These are phyloP conservation scores for Pteropus rufus DNA, from an alignment of 2,797 vertebrate genomes.

Conservation along the genomic window DNA sequence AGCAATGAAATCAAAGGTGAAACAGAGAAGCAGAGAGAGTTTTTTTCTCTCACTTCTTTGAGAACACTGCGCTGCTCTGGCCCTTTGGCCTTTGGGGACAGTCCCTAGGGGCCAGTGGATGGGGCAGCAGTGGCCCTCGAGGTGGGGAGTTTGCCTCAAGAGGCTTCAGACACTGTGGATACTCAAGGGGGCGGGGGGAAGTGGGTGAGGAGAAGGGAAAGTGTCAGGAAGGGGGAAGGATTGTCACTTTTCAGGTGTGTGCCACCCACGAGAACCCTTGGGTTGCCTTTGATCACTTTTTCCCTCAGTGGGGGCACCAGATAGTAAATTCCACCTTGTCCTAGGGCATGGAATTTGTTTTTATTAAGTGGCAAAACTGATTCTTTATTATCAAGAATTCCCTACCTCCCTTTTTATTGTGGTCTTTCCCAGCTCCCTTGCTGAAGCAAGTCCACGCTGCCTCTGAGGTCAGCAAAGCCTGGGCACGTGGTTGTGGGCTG, in stretches of 20 bases:
- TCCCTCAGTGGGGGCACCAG: background rate
- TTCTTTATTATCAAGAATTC: background rate
- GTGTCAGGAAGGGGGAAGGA: background rate
- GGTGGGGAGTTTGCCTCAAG: background rate
- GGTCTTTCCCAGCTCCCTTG: background rate
- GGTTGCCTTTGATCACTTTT: background rate
- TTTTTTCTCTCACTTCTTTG: background rate
- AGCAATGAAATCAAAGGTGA: background rate
- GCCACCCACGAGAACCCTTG: background rate
- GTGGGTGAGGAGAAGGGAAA: no score
- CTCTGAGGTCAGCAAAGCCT: background rate
- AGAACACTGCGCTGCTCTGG: background rate
- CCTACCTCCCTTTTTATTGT: background rate
- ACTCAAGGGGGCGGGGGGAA: rapidly evolving
- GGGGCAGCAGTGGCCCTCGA: background rate
- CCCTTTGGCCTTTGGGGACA: background rate
- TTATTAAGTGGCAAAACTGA: background rate
- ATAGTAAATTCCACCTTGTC: background rate
- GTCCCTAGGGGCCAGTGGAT: no score
- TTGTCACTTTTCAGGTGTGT: background rate
- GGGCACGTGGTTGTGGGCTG: background rate
- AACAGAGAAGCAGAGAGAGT: background rate
- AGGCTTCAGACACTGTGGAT: background rate
- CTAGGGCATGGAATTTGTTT: background rate
- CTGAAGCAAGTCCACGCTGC: background rate